These are phyloP conservation scores for Drosophila rubida DNA, from an alignment of 2,888 invertebrate species.

Conservation along the genomic window DNA sequence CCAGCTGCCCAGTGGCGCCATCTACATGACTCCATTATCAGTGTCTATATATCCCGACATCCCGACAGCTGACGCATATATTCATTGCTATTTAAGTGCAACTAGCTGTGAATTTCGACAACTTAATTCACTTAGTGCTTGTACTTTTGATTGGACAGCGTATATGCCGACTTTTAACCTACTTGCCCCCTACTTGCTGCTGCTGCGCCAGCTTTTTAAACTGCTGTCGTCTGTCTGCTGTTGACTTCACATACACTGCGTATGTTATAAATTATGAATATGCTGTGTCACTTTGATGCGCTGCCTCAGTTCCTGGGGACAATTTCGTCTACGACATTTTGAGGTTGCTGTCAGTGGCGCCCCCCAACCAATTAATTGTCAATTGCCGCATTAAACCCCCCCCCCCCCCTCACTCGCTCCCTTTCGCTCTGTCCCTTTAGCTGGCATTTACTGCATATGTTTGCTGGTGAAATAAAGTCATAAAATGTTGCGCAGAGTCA, in stretches of 20 bases:
- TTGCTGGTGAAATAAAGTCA: constrained; percentile 61
- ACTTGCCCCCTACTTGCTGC: not conserved
- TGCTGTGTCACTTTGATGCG: constrained; percentile 56
- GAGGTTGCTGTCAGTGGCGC: constrained; percentile 35
- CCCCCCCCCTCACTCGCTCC: not conserved
- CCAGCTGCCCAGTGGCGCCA: constrained; percentile 33
- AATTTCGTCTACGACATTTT: constrained; percentile 28
- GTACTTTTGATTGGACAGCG: not conserved
- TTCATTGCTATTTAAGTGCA: too few relatives aligned
- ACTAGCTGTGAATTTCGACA: not conserved
- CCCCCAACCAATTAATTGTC: constrained; percentile 65
- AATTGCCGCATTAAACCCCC: constrained; percentile 57
- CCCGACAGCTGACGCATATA: too few relatives aligned
- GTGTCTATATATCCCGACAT: too few relatives aligned
- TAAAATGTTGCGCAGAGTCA: constrained; percentile 67
- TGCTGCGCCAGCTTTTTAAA: not conserved
- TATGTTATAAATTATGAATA: constrained; percentile 71
- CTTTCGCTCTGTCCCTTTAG: not conserved
- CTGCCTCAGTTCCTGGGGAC: constrained; percentile 24
- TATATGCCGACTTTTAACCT: not conserved
- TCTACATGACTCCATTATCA: constrained; percentile 11
- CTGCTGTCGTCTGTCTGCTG: not conserved
- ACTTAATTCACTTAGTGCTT: not conserved
- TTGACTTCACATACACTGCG: constrained; percentile 47
- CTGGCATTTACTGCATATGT: constrained; percentile 37